Evolutionary conservation across 2,113 vertebrate genomes (phyloP).

Genomic region (Hippopotamus amphibius): DNA sequence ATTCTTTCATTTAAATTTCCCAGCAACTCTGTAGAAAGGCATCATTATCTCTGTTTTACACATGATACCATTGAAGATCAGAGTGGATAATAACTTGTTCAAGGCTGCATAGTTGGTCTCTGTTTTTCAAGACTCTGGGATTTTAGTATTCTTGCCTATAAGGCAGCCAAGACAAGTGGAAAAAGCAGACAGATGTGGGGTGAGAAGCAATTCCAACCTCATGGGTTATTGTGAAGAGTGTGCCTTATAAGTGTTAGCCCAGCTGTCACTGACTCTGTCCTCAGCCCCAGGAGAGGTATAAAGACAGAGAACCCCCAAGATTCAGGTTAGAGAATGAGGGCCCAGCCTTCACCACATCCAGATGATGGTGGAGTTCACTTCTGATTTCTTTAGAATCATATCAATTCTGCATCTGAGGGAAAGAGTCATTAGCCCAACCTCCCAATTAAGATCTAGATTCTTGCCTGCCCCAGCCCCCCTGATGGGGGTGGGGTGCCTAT

Average conservation of each 20-base stretch:
- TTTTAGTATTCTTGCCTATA: background rate
- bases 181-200: background rate
- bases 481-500: background rate
- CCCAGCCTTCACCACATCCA: background rate
- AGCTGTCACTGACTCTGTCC: background rate
- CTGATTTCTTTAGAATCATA: background rate
- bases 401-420: background rate
- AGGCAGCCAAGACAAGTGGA: background rate
- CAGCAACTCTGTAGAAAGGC: background rate
- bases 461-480: background rate
- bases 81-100: background rate
- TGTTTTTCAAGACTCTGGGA: conserved; percentile 25
- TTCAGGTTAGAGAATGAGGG: background rate
- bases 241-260: background rate
- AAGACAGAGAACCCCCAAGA: background rate
- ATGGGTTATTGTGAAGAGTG: background rate
- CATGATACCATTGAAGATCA: background rate
- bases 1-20: conserved; percentile 4
- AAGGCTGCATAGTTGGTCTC: background rate
- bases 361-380: background rate
- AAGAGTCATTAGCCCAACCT: background rate
- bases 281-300: background rate
- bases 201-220: background rate
- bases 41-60: background rate
- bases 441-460: background rate